phyloP scores from a whole-genome alignment of 2,888 invertebrate genomes.

The Sinopyrophorus schimmeli region DNA sequence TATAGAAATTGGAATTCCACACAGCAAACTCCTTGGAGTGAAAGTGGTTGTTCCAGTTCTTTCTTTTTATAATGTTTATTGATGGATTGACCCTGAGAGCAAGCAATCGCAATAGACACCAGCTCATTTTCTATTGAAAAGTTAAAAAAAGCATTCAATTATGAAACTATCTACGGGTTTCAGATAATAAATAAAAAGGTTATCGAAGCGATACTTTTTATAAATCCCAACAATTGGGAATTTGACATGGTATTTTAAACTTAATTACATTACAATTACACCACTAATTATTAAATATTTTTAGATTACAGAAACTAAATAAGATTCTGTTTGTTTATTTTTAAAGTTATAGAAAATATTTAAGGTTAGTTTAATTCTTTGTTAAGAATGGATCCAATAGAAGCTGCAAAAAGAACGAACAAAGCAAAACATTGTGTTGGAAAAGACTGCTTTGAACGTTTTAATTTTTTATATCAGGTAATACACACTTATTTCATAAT shows the following conservation, averaged over 20 bases:
- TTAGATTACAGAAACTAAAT: no score
- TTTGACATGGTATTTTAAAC: no score
- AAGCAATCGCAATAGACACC: constrained; percentile 9
- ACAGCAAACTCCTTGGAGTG: no score
- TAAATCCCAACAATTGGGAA: no score
- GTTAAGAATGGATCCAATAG: background rate
- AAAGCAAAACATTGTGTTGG: constrained; percentile 63
- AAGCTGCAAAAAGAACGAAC: constrained; percentile 39
- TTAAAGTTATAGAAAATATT: background rate
- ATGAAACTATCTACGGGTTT: no score
- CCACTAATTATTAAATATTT: no score
- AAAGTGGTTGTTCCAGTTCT: constrained; percentile 9
- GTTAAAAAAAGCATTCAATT: no score
- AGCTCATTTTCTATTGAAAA: constrained; percentile 11
- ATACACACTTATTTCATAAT: no score
- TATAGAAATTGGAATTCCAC: background rate
- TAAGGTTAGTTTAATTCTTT: background rate
- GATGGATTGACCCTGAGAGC: constrained; percentile 5
- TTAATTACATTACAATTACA: no score
- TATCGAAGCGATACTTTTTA: no score
- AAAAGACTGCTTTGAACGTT: constrained; percentile 69
- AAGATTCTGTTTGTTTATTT: background rate
- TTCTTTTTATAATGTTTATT: constrained; percentile 6
- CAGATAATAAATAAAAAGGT: no score
- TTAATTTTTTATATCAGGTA: constrained; percentile 73